Conservation (phyloP, 2,797 vertebrate species). For the Gouania willdenowi region DNA sequence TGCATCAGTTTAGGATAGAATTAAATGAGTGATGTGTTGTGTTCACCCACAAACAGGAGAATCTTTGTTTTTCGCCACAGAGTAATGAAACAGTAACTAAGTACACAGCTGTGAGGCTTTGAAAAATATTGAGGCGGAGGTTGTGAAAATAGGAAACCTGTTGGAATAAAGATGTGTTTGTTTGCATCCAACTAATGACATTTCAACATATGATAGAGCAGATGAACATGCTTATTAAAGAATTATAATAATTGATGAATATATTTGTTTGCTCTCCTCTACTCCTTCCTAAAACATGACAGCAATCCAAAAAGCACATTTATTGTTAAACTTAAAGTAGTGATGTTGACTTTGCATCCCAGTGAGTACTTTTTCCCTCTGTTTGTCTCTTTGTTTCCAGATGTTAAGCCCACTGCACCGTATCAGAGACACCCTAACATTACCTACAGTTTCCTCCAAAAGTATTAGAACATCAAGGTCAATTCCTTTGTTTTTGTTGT, state of each 20-base stretch:
- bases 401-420: slow-evolving; percentile 17
- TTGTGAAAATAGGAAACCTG: background rate
- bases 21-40: slow-evolving; percentile 57
- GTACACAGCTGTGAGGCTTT: too few species aligned
- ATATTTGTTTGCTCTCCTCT: background rate
- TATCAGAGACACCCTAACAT: slow-evolving; percentile 23
- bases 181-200: background rate
- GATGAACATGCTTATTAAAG: too few species aligned
- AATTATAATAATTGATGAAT: too few species aligned
- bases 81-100: background rate
- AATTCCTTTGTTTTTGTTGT: too few species aligned
- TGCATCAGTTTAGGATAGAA: slow-evolving; percentile 56
- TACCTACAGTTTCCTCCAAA: too few species aligned
- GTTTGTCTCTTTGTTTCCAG: slow-evolving; percentile 17
- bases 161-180: too few species aligned
- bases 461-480: too few species aligned
- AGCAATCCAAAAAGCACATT: slow-evolving; percentile 34
- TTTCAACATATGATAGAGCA: background rate
- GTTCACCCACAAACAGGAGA: slow-evolving; percentile 46
- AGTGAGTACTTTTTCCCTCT: slow-evolving; percentile 14
- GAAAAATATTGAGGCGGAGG: background rate
- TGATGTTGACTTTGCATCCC: slow-evolving; percentile 4
- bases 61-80: slow-evolving; percentile 24
- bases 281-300: slow-evolving; percentile 4
- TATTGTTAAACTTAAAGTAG: slow-evolving; percentile 9